These are phyloP conservation scores for Kuschelorhynchus macadamiae DNA, from an alignment of 2,888 invertebrate genomes.

Conservation along the genomic window DNA sequence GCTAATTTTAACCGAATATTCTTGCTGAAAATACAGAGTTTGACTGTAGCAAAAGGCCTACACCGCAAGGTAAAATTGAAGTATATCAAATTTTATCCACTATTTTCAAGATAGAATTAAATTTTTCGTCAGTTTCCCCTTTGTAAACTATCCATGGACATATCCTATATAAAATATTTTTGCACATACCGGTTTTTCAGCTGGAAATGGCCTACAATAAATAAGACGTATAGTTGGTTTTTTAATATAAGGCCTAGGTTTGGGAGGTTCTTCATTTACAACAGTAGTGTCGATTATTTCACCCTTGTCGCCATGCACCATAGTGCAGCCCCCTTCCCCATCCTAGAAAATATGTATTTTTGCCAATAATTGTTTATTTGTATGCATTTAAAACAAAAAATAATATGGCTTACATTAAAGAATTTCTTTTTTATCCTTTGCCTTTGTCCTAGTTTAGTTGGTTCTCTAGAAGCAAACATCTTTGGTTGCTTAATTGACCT, in stretches of 20 bases:
- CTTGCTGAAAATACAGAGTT: constrained; percentile 70
- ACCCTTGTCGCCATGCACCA: constrained; percentile 75
- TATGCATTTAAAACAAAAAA: not conserved
- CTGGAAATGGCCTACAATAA: constrained; percentile 73
- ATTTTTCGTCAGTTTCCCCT: too few species aligned
- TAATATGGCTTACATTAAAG: constrained; percentile 67
- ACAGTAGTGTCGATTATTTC: constrained; percentile 70
- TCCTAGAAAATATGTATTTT: constrained; percentile 69
- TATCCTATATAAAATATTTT: too few species aligned
- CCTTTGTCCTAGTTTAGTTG: constrained; percentile 62
- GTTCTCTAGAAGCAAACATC: constrained; percentile 11
- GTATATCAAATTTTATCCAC: too few species aligned
- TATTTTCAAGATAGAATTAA: too few species aligned
- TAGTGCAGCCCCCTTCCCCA: constrained; percentile 77
- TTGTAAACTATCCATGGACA: too few species aligned
- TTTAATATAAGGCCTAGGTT: constrained; percentile 62
- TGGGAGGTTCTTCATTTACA: constrained; percentile 65
- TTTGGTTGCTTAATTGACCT: constrained; percentile 14
- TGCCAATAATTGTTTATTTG: not conserved
- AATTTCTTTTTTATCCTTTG: constrained; percentile 71
- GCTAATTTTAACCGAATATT: constrained; percentile 73
- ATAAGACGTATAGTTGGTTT: constrained; percentile 73
- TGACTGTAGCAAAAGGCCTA: constrained; percentile 12
- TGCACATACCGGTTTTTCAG: constrained; percentile 72
- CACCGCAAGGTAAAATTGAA: too few species aligned